A percentile compares a stretch with the other conserved stretches of the same genome.
phyloP scores from a whole-genome alignment of 1,140 invertebrate species.

The Drosophila mojavensis region DNA sequence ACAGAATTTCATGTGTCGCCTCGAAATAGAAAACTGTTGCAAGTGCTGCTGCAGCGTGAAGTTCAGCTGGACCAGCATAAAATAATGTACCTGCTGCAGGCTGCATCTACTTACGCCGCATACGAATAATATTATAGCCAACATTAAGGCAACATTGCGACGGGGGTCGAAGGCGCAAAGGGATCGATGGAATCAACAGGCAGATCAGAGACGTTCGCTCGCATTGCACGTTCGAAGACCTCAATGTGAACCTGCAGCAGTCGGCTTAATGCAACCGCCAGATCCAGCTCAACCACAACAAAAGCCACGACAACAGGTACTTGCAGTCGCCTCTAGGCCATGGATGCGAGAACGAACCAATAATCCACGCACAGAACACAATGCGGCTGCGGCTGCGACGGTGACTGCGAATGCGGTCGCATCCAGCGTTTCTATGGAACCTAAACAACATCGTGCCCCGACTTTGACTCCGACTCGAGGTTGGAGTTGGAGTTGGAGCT shows the following conservation, averaged over 20 bases:
- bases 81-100: conserved; percentile 74
- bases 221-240: conserved; percentile 38
- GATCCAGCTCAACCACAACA: conserved; percentile 48
- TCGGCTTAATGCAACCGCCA: conserved; percentile 25
- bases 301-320: conserved; percentile 79
- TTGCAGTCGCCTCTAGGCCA: conserved; percentile 75
- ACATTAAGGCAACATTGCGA: conserved; percentile 68
- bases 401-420: conserved; percentile 41
- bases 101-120: conserved; percentile 50
- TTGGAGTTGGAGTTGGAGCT: background rate
- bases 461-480: conserved; percentile 21
- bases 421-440: conserved; percentile 68
- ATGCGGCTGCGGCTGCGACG: conserved; percentile 45
- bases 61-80: conserved; percentile 82
- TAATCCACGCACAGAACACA: conserved; percentile 72
- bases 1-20: conserved; percentile 33
- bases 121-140: conserved; percentile 76
- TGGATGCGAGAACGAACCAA: conserved; percentile 74
- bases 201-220: conserved; percentile 34
- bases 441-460: conserved; percentile 62
- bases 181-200: conserved; percentile 56
- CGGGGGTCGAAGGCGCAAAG: conserved; percentile 15
- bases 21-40: conserved; percentile 9
- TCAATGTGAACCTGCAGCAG: conserved; percentile 40
- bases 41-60: conserved; percentile 12